These are phyloP conservation scores for Melieria crassipennis DNA, from an alignment of 2,888 invertebrate species.

Conservation along the genomic window DNA sequence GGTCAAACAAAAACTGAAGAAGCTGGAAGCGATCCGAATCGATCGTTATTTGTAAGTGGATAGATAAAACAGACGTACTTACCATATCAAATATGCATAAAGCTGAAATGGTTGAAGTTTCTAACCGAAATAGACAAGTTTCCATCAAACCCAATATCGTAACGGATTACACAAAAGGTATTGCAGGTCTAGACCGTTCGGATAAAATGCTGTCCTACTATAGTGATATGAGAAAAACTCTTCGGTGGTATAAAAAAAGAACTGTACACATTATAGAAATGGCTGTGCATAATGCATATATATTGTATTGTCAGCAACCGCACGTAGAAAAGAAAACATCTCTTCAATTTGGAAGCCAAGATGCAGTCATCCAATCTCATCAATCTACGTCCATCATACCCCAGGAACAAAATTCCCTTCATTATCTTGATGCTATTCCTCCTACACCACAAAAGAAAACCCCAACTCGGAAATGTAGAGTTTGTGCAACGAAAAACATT, in stretches of 20 bases:
- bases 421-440: neutral
- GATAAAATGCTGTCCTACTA: neutral
- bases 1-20: neutral
- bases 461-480: neutral
- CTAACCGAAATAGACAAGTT: neutral
- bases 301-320: conserved; percentile 28
- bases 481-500: conserved; percentile 27
- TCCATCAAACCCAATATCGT: neutral
- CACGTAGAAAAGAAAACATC: conserved; percentile 17
- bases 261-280: conserved; percentile 9
- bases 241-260: conserved; percentile 9
- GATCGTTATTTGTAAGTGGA: neutral
- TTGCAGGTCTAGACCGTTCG: no score
- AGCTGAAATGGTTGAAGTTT: neutral
- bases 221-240: conserved; percentile 17
- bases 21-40: conserved; percentile 1
- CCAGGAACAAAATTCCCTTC: neutral
- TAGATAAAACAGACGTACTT: neutral
- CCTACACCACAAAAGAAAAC: neutral
- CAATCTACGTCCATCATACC: conserved; percentile 10
- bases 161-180: neutral
- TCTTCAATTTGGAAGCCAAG: conserved; percentile 18
- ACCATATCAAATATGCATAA: neutral
- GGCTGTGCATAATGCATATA: conserved; percentile 15
- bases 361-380: conserved; percentile 26